Conservation (phyloP, 1,140 invertebrate species). For the Marisa cornuarietis region DNA sequence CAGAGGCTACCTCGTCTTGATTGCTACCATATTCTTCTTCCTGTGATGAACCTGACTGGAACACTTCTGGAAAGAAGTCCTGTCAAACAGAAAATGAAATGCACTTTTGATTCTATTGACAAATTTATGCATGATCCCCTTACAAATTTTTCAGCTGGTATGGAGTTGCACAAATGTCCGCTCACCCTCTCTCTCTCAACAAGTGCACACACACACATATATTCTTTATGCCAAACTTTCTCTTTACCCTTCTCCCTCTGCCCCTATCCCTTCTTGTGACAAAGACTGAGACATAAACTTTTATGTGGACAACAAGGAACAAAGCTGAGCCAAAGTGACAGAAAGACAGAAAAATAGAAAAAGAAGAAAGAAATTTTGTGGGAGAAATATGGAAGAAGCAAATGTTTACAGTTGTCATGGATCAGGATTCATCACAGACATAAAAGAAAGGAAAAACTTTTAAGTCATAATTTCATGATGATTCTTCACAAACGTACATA, state of each 20-base stretch:
- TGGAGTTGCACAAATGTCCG: too few relatives aligned
- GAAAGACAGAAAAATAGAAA: background rate
- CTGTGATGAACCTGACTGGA: slow-evolving; percentile 34
- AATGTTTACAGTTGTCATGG: background rate
- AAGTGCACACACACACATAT: too few relatives aligned
- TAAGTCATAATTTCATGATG: background rate
- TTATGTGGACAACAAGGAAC: background rate
- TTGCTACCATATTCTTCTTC: slow-evolving; percentile 24
- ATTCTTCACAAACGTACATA: background rate
- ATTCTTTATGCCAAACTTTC: too few relatives aligned
- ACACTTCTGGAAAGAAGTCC: slow-evolving; percentile 61
- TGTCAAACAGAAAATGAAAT: slow-evolving; percentile 24
- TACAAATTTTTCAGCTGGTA: too few relatives aligned
- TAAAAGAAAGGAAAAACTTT: background rate
- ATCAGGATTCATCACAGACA: background rate
- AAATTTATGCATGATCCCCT: too few relatives aligned
- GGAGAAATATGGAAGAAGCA: background rate
- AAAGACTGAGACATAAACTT: background rate
- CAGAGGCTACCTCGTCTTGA: slow-evolving; percentile 21
- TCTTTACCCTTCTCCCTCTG: background rate
- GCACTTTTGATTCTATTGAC: too few relatives aligned
- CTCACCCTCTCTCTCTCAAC: too few relatives aligned
- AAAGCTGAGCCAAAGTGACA: background rate
- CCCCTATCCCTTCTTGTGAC: background rate
- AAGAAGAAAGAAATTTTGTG: background rate